Evolutionary conservation across 2,797 vertebrate species (phyloP).

Genomic region (Gadopsis marmoratus): DNA sequence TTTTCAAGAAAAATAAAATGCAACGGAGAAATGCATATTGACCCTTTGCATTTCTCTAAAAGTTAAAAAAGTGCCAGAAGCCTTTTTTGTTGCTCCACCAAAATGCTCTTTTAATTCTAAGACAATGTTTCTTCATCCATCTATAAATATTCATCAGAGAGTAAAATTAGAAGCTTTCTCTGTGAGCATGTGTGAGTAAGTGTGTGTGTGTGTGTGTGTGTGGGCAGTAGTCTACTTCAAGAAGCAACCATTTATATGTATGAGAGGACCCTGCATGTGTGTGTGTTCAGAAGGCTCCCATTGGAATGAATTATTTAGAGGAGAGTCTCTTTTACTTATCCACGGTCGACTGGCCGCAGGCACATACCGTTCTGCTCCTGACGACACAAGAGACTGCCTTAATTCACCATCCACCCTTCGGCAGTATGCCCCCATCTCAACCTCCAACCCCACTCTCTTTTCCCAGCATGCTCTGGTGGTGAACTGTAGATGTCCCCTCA

Average conservation of each 20-base stretch:
- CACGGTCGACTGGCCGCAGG: constrained; percentile 69
- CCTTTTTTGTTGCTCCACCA: constrained; percentile 33
- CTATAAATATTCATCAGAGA: constrained; percentile 78
- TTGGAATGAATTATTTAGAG: constrained; percentile 83
- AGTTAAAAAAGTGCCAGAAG: constrained; percentile 27
- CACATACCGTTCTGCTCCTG: constrained; percentile 69
- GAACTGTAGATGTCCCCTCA: constrained; percentile 25
- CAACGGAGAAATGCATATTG: neutral
- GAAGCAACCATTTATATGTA: constrained; percentile 54
- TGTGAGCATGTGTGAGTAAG: constrained; percentile 37
- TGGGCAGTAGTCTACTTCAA: constrained; percentile 44
- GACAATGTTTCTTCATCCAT: constrained; percentile 60
- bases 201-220: constrained; percentile 5
- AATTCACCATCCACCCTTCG: constrained; percentile 56
- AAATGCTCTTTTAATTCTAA: constrained; percentile 54
- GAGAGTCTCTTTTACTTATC: constrained; percentile 83
- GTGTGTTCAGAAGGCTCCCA: constrained; percentile 67
- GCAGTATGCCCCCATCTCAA: constrained; percentile 51
- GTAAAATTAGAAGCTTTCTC: constrained; percentile 76
- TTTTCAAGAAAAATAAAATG: neutral
- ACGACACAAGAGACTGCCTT: constrained; percentile 68
- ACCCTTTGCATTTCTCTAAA: neutral
- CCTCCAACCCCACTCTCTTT: constrained; percentile 38
- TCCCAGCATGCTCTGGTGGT: constrained; percentile 38
- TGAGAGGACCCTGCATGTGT: constrained; percentile 45